Evolutionary conservation across 2,888 invertebrate species (phyloP).

Genomic region (Eurois occulta): DNA sequence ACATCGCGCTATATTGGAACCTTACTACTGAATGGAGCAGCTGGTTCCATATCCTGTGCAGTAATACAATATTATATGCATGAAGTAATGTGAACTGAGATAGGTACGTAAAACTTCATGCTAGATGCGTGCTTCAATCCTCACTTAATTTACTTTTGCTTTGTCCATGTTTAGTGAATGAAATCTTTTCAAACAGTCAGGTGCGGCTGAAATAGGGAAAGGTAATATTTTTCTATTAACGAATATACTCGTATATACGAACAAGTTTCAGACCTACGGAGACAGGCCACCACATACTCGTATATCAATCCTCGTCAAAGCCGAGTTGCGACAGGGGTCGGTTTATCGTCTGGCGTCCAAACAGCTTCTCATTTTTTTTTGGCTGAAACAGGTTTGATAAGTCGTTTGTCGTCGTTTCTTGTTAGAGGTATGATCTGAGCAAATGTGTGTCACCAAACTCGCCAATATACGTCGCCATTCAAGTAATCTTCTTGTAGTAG

Average conservation of each 20-base stretch:
- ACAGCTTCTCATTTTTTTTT: slow-evolving; percentile 57
- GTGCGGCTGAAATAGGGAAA: not conserved
- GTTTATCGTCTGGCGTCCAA: slow-evolving; percentile 48
- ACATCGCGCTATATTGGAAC: slow-evolving; percentile 2
- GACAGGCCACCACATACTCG: slow-evolving; percentile 18
- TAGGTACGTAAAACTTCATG: too few species aligned
- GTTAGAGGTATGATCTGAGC: slow-evolving; percentile 32
- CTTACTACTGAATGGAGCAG: slow-evolving; percentile 7
- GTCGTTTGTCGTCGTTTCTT: slow-evolving; percentile 57
- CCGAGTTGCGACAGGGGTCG: slow-evolving; percentile 53
- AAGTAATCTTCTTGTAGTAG: not conserved
- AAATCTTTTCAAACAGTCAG: not conserved
- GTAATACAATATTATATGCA: not conserved
- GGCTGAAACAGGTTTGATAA: slow-evolving; percentile 54
- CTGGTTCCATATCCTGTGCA: not conserved
- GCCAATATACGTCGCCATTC: slow-evolving; percentile 5
- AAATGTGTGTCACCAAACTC: slow-evolving; percentile 33
- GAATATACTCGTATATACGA: too few species aligned
- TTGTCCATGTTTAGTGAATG: too few species aligned
- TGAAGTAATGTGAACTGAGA: too few species aligned
- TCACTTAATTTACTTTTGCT: not conserved
- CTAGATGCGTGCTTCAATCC: too few species aligned
- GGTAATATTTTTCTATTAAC: slow-evolving; percentile 27
- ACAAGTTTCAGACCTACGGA: slow-evolving; percentile 36
- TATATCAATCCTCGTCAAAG: slow-evolving; percentile 59